Conservation (phyloP, 2,888 invertebrate species). For the Gerris lacustris region DNA sequence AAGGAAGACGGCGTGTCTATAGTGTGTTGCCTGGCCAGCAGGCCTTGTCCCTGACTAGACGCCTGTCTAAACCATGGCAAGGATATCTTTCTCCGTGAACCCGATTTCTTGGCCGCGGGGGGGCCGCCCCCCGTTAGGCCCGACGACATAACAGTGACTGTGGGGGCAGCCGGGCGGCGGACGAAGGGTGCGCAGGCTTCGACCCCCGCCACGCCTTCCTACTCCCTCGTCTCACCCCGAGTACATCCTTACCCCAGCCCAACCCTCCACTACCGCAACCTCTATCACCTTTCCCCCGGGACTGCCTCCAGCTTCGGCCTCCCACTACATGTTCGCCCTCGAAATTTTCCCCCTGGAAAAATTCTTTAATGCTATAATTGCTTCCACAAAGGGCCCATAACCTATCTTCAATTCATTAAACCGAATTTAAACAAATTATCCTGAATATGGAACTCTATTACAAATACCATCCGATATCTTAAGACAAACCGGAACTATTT, state of each 20-base stretch:
- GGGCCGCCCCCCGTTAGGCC: constrained; percentile 15
- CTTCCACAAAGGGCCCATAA: too few relatives aligned
- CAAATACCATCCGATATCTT: too few relatives aligned
- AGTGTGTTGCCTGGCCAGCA: constrained; percentile 74
- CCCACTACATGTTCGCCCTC: too few relatives aligned
- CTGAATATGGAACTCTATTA: too few relatives aligned
- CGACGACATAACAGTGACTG: background rate
- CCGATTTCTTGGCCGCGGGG: constrained; percentile 33
- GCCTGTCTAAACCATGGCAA: constrained; percentile 80
- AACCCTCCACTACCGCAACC: background rate
- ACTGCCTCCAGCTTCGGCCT: too few relatives aligned
- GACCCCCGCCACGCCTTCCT: constrained; percentile 17
- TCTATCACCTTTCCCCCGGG: background rate
- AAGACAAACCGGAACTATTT: too few relatives aligned
- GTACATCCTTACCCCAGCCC: constrained; percentile 27
- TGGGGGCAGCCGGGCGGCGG: constrained; percentile 10
- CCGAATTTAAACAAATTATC: too few relatives aligned
- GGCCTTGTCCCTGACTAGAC: constrained; percentile 58
- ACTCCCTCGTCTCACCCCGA: constrained; percentile 33
- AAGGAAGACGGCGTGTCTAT: constrained; percentile 81
- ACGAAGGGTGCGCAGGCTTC: constrained; percentile 27
- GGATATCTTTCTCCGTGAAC: constrained; percentile 63
- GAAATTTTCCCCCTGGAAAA: too few relatives aligned
- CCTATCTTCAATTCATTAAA: too few relatives aligned
- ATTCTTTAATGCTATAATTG: too few relatives aligned